A percentile compares a stretch with the other conserved stretches of the same genome.
Evolutionary conservation across 1,140 invertebrate genomes (phyloP).

Genomic region (Drosophila nebulosa): DNA sequence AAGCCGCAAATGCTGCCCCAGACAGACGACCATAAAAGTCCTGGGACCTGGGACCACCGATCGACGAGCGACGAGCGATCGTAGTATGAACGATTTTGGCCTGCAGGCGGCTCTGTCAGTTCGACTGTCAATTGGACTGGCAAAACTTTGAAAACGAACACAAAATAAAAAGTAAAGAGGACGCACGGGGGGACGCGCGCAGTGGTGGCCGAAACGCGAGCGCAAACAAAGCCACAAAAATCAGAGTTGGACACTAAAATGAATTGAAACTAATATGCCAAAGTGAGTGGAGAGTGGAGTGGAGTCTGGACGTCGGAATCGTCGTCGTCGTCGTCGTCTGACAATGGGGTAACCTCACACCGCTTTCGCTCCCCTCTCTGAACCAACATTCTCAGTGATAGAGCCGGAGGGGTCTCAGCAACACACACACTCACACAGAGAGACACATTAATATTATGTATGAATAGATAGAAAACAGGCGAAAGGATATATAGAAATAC

Average conservation of each 20-base stretch:
- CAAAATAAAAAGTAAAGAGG: constrained; percentile 6
- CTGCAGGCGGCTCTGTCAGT: constrained; percentile 74
- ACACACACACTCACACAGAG: background rate
- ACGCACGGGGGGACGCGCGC: no score
- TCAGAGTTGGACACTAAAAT: constrained; percentile 72
- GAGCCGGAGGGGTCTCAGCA: constrained; percentile 39
- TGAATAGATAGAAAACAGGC: constrained; percentile 26
- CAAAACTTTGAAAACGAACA: constrained; percentile 62
- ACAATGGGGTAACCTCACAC: constrained; percentile 39
- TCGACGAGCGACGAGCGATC: background rate
- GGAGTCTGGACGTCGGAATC: background rate
- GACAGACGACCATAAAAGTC: constrained; percentile 71
- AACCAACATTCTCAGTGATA: constrained; percentile 58
- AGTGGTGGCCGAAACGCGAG: constrained; percentile 18
- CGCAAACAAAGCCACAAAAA: constrained; percentile 71
- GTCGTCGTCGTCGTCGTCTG: constrained; percentile 25
- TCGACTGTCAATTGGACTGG: constrained; percentile 72
- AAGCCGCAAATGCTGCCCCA: constrained; percentile 41
- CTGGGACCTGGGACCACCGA: constrained; percentile 55
- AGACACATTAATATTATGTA: constrained; percentile 5
- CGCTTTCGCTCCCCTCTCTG: background rate
- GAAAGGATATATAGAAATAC: constrained; percentile 55
- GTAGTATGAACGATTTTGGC: constrained; percentile 11
- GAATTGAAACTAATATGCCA: constrained; percentile 80
- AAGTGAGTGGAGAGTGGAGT: constrained; percentile 59